Evolutionary conservation across 2,797 vertebrate genomes (phyloP), one percentile per base, ranked within the genome.

Genomic region (Philypnodon macrostomus): DNA sequence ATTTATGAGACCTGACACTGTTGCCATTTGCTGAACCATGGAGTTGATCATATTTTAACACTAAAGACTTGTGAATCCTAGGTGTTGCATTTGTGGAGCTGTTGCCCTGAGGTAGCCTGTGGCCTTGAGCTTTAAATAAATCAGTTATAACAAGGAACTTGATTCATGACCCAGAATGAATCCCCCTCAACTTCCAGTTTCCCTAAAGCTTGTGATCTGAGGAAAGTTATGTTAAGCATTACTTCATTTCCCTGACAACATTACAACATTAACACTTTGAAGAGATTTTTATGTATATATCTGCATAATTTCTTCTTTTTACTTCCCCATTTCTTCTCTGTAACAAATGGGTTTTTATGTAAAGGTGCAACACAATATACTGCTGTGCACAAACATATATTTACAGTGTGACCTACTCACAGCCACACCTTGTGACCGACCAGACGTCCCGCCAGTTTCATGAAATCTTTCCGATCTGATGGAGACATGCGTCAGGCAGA

Each of bases 401-500:
- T 62, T 58, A 65, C 65, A 58, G 49, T 60, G 62, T 72, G 68
- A 78, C 58, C 69, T 63, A 71, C 52, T 75, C 74, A 54, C 73
- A 67, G 69, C 51, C 74, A 70, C 68, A 81, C 84, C 90, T 88
- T 89, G 89, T 91, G 89, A 90, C 87, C 54, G 69, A 32, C 82
- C 85, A 88, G 88, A 89, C 88, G 47, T 70, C 71, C 77, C 67
- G 79, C 66, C 81, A 69, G 82, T 84, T 83, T 85, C 85, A 86
- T 78, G 63, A 85, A 87, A 79, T 89, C 71, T 88, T 88, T 89
- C 87, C 88, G 83, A 88, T 88, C 77, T 81, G 85, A 87, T 87
- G 79, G 80, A 83, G 73, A 71, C 84, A 80, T 89, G 89, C 84
- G 88, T 91, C 89, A 90, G 55, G 75, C 70, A 44, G 66, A 78